Percentiles rank a stretch among this genome's conserved stretches.
Conservation (phyloP, 2,113 vertebrate genomes). For the Rhinolophus sinicus region DNA sequence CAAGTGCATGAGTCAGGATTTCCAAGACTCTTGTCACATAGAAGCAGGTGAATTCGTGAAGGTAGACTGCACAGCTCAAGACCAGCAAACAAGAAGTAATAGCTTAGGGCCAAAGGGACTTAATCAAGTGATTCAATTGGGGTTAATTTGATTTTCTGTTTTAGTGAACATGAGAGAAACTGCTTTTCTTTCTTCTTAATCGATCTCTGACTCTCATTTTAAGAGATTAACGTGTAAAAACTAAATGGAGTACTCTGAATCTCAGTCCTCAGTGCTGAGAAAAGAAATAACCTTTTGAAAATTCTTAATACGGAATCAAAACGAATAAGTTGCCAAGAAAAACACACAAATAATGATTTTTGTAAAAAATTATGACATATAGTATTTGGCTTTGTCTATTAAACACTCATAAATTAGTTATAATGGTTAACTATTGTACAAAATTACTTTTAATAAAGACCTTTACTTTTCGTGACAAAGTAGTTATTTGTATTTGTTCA, state of each 20-base stretch:
- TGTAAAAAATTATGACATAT: not conserved
- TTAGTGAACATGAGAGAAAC: not conserved
- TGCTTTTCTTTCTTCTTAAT: not conserved
- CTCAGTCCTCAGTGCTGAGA: not conserved
- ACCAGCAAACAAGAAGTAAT: not conserved
- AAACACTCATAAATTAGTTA: not conserved
- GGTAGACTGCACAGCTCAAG: not conserved
- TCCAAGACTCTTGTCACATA: not conserved
- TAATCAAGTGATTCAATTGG: not conserved
- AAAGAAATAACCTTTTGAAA: not conserved
- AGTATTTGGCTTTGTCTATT: not conserved
- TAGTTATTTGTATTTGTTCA: not conserved
- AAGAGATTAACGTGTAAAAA: not conserved
- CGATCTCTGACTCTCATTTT: not conserved
- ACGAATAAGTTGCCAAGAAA: not conserved
- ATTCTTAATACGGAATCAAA: not conserved
- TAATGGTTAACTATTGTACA: not conserved
- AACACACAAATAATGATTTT: not conserved
- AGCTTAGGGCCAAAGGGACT: not conserved
- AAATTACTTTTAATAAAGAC: conserved; percentile 8
- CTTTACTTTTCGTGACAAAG: not conserved
- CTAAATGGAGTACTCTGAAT: not conserved
- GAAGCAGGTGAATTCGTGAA: not conserved
- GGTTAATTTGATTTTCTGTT: not conserved
- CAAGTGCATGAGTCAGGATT: conserved; percentile 2